These are phyloP conservation scores for Myiothlypis chrysogaster DNA, from an alignment of 2,797 vertebrate species.

Conservation along the genomic window DNA sequence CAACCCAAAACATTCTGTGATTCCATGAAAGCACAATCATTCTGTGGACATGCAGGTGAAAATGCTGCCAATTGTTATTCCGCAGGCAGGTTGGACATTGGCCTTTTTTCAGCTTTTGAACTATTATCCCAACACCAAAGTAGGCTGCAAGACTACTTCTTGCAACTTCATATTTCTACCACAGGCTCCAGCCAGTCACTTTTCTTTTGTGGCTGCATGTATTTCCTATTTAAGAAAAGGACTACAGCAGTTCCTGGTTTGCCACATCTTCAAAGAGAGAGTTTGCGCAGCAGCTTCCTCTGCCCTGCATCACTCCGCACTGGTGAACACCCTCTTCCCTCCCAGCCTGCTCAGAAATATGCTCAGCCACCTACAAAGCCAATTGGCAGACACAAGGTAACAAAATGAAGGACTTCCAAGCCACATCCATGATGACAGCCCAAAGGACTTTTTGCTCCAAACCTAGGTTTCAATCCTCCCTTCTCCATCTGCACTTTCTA, in stretches of 20 bases:
- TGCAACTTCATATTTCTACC: not conserved
- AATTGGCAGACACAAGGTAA: not conserved
- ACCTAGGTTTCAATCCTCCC: not conserved
- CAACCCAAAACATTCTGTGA: not conserved
- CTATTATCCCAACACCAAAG: not conserved
- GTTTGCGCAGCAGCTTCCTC: constrained; percentile 42
- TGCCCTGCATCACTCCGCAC: not conserved
- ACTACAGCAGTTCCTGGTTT: constrained; percentile 52
- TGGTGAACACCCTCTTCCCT: not conserved
- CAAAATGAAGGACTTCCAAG: not conserved
- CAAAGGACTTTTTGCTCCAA: not conserved
- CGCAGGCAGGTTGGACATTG: not conserved
- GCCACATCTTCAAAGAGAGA: constrained; percentile 28
- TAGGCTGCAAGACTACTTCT: not conserved
- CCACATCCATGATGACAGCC: not conserved
- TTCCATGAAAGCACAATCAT: not conserved
- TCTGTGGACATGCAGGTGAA: not conserved
- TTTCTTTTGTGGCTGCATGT: constrained; percentile 25
- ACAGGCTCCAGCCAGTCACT: not conserved
- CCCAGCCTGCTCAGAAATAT: not conserved
- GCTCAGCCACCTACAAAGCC: not conserved
- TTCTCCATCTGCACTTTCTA: constrained; percentile 14
- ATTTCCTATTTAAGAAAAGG: constrained; percentile 60
- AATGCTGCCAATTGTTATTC: not conserved
- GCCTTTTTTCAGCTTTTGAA: not conserved